phyloP scores from a whole-genome alignment of 2,888 invertebrate genomes.

The Myathropa florea region DNA sequence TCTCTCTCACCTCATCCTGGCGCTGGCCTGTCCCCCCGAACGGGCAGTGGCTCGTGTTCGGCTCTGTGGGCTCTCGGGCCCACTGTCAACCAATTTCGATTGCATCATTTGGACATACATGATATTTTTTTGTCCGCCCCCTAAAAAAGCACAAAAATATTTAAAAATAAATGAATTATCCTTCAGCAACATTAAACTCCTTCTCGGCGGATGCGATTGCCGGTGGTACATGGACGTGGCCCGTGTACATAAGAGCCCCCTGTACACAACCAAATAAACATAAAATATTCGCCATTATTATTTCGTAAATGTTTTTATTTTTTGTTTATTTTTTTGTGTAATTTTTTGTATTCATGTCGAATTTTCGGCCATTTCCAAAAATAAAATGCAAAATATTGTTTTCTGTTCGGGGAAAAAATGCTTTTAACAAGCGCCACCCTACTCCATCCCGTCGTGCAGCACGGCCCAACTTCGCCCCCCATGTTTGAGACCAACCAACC shows the following conservation, averaged over 20 bases:
- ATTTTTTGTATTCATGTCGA: slow-evolving; percentile 24
- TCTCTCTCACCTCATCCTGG: not conserved
- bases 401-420: slow-evolving; percentile 40
- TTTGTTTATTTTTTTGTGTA: slow-evolving; percentile 19
- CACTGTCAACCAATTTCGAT: slow-evolving; percentile 54
- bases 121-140: not conserved
- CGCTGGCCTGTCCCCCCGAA: not conserved
- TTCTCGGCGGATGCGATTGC: not conserved
- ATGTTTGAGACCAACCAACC: not conserved
- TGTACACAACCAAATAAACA: slow-evolving; percentile 45
- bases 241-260: not conserved
- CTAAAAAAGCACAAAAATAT: slow-evolving; percentile 48
- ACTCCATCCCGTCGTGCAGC: not conserved
- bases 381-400: slow-evolving; percentile 26
- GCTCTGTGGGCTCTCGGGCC: not conserved
- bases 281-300: slow-evolving; percentile 68
- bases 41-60: not conserved
- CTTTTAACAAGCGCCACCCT: slow-evolving; percentile 63
- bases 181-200: slow-evolving; percentile 33
- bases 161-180: slow-evolving; percentile 36
- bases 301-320: slow-evolving; percentile 56
- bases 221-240: not conserved
- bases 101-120: slow-evolving; percentile 44
- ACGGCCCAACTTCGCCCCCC: slow-evolving; percentile 13
- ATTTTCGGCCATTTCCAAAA: slow-evolving; percentile 29